Base-by-base conservation (phyloP, 2,888 invertebrate species). In the Apamea monoglypha region DNA sequence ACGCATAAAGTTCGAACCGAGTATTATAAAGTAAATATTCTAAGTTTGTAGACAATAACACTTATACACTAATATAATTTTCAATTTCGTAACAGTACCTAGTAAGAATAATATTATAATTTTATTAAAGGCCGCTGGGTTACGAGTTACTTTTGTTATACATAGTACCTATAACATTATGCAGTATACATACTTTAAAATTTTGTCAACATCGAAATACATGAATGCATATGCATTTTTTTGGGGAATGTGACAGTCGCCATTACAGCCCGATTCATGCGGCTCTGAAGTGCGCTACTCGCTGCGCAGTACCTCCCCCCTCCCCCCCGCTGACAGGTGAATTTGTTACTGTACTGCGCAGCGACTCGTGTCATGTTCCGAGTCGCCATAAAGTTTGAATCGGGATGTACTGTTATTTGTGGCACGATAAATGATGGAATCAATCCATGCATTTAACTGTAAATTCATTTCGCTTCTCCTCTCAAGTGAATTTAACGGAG, bases 61-160 rank as follows among this genome's bases (percentile, higher is more conserved):
- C 90, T 89, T 87, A 89, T 29, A 86, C 56, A 72, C 84, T 88
- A 90, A 82, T 85, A 88, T 82, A 86, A 76, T 82, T 78, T 83
- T 56, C 12, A 80, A 79, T 78, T 67, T 7, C 68, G 64, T 82
- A 87, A 89, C 90, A 88, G 69, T 74, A n/a, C n/a, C n/a, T n/a
- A 74, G 75, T 81, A 88, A 88, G 73, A 82, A 82, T 74, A 81
- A 81, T 75, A 81, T 84, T 71, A 82, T 67, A 47, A 67, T 68
- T 76, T 75, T 73, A 79, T 80, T 80, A 79, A 76, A 78, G 80
- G 78, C 81, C 69, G 36, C 76, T 73, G 29, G 32, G 61, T 76
- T 47, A 76, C 29, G 16, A 18, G 36, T 40, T 64, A 69, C 16
- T 61, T 76, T 76, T 67, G 63, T 50, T 50, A n/a, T n/a, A n/a